Base-by-base conservation (phyloP, 1,140 invertebrate genomes). In the Bombus cullumanus region DNA sequence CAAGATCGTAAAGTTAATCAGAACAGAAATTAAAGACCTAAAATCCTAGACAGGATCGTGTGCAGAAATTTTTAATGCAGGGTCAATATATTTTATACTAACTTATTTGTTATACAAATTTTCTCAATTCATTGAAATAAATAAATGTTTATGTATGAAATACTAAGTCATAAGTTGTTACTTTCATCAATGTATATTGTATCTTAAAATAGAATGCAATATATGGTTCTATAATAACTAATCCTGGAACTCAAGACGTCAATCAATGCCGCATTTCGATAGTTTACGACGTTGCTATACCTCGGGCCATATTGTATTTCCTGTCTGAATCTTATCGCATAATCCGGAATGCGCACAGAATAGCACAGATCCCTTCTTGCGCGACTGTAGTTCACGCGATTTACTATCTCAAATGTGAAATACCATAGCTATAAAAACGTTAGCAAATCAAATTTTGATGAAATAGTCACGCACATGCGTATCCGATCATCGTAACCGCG, bases 301-400 rank as follows among this genome's bases (percentile, higher is more conserved):
- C 47, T 53, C 5, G 18, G 28, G 28, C 59, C 22, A n/a, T 62
- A n/a, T n/a, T n/a, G 59, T n/a, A n/a, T 62, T 62, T n/a, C 59
- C 59, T 62, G 59, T 13, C 10, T n/a, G 3, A 39, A 64, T 62
- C 59, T 83, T 68, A 75, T 83, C 62, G 34, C 3, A 12, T 18
- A 68, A 69, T 34, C 74, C 9, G 25, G 13, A 62, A 72, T 79
- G 4, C 15, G 1, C 1, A 53, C 9, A 39, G 10, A 28, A 34
- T 12, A 59, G n/a, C 66, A 84, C 39, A 72, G 53, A 79, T 79
- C 37, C 66, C 53, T 79, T 72, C 53, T 72, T 77, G 41, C 39
- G 15, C 82, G 37, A 68, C 64, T 53, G 74, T 69, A 77, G 74
- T 39, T 83, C 47, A 59, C n/a, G 13, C 39, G 28, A 43, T 66